A percentile compares a stretch with the other conserved stretches of the same genome.
These are phyloP conservation scores for Leucania comma DNA, from an alignment of 2,888 invertebrate genomes.

Conservation along the genomic window DNA sequence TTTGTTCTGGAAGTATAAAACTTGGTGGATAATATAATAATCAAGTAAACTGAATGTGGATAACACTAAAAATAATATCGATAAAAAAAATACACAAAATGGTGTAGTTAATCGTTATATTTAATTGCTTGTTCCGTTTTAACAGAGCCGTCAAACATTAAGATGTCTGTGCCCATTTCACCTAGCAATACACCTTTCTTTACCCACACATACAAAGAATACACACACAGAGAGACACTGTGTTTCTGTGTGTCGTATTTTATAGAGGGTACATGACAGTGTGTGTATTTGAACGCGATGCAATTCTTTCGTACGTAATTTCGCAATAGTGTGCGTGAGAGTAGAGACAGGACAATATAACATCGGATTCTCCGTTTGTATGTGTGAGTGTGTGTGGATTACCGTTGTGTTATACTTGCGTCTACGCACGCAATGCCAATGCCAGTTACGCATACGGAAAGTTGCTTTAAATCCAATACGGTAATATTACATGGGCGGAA, in stretches of 20 bases:
- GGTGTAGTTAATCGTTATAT: slow-evolving; percentile 65
- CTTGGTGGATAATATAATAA: background rate
- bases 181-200: slow-evolving; percentile 89
- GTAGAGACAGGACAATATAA: slow-evolving; percentile 58
- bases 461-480: slow-evolving; percentile 79
- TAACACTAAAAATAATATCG: slow-evolving; percentile 37
- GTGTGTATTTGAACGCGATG: slow-evolving; percentile 60
- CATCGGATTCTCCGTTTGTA: slow-evolving; percentile 45
- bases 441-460: slow-evolving; percentile 87
- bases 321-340: slow-evolving; percentile 69
- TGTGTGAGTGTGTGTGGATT: slow-evolving; percentile 55
- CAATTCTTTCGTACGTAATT: slow-evolving; percentile 62
- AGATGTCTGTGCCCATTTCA: slow-evolving; percentile 85
- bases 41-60: slow-evolving; percentile 30
- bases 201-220: slow-evolving; percentile 79
- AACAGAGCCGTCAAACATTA: slow-evolving; percentile 72
- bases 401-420: slow-evolving; percentile 84
- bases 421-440: slow-evolving; percentile 89
- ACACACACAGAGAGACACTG: slow-evolving; percentile 29
- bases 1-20: background rate
- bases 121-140: slow-evolving; percentile 78
- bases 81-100: slow-evolving; percentile 43
- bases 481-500: slow-evolving; percentile 88
- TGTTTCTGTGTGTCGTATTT: slow-evolving; percentile 22
- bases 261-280: slow-evolving; percentile 26